These are phyloP conservation scores for Phalacrocorax pelagicus DNA, from an alignment of 2,113 vertebrate genomes.

Conservation along the genomic window DNA sequence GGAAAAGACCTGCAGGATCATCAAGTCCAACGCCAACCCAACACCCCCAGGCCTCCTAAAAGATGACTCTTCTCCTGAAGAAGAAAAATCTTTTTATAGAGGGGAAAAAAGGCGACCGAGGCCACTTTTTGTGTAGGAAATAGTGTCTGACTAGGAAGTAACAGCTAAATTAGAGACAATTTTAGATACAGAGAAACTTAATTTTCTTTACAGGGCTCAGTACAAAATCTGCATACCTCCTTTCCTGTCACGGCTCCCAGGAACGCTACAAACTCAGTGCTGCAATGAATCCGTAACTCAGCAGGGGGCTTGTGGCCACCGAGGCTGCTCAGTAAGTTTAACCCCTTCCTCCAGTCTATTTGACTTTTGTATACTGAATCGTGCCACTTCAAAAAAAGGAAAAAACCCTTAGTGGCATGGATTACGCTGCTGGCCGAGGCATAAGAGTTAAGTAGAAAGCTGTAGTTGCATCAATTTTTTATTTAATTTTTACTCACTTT, in stretches of 20 bases:
- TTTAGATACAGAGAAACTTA: conserved; percentile 47
- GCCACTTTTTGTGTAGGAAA: neutral
- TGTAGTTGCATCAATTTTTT: neutral
- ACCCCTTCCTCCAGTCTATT: conserved; percentile 6
- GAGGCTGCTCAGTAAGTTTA: neutral
- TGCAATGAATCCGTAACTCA: conserved; percentile 30
- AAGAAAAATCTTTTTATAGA: neutral
- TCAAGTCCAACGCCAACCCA: no score
- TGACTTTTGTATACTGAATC: neutral
- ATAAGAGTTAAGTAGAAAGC: neutral
- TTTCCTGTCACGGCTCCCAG: neutral
- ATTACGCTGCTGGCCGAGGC: neutral
- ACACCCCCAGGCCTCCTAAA: no score
- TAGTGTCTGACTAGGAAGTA: neutral
- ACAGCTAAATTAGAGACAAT: conserved; percentile 5
- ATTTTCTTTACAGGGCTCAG: neutral
- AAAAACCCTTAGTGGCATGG: neutral
- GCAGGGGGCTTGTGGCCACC: neutral
- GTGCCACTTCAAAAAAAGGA: neutral
- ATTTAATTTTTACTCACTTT: neutral
- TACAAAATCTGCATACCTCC: neutral
- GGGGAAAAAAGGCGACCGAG: neutral
- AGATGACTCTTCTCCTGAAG: no score
- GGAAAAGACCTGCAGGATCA: no score
- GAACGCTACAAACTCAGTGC: conserved; percentile 20